A percentile compares a stretch with the other conserved stretches of the same genome.
Evolutionary conservation across 2,797 vertebrate genomes (phyloP).

Genomic region (Chanos chanos): DNA sequence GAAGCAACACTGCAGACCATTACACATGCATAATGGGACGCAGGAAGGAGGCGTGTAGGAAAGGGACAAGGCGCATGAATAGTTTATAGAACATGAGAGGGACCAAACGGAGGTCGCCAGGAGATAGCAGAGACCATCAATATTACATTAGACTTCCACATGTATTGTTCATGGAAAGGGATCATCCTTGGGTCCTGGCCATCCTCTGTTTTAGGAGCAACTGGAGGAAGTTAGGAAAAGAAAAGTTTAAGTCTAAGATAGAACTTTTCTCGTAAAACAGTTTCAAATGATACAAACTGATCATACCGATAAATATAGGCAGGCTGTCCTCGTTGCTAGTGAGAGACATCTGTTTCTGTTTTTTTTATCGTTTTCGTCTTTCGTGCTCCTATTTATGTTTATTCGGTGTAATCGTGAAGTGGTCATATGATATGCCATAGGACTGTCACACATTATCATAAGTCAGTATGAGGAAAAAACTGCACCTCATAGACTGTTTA

Average conservation of each 20-base stretch:
- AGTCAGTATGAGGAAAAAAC: too few relatives aligned
- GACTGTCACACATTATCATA: too few relatives aligned
- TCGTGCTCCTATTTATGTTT: too few relatives aligned
- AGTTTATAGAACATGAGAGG: conserved; percentile 72
- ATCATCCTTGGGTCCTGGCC: conserved; percentile 7
- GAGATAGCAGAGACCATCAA: conserved; percentile 66
- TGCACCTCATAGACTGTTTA: too few relatives aligned
- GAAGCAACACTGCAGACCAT: conserved; percentile 55
- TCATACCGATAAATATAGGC: too few relatives aligned
- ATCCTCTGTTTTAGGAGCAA: conserved; percentile 33
- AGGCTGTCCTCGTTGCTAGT: too few relatives aligned
- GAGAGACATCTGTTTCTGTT: too few relatives aligned
- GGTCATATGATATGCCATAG: too few relatives aligned
- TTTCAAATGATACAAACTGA: too few relatives aligned
- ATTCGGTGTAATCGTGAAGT: too few relatives aligned
- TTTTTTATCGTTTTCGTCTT: too few relatives aligned
- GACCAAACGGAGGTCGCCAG: conserved; percentile 66
- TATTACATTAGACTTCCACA: conserved; percentile 60
- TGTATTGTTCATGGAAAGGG: conserved; percentile 35
- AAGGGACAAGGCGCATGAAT: conserved; percentile 58
- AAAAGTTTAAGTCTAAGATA: conserved; percentile 31
- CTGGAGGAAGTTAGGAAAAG: conserved; percentile 32
- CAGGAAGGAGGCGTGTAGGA: conserved; percentile 31
- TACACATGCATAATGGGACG: conserved; percentile 69
- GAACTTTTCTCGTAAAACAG: conserved; percentile 4